phyloP scores from a whole-genome alignment of 1,140 invertebrate species.

The Callitettix versicolor region DNA sequence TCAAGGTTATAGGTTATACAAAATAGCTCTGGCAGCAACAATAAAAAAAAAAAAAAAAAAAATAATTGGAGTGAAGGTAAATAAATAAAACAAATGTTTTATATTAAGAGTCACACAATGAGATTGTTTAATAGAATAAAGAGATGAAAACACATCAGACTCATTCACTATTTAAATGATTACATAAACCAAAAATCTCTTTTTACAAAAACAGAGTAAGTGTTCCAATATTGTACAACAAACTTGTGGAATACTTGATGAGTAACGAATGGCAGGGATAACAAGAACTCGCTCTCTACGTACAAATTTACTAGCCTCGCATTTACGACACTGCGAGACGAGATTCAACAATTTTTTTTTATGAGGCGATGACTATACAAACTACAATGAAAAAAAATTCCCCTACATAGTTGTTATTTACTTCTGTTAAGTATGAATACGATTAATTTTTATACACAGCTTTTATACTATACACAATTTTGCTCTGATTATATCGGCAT shows the following conservation, averaged over 20 bases:
- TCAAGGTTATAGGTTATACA: too few relatives aligned
- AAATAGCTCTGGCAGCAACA: too few relatives aligned
- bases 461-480: slow-evolving; percentile 3
- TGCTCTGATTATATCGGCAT: background rate
- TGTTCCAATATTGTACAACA: slow-evolving; percentile 5
- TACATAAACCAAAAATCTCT: background rate
- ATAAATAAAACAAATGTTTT: too few relatives aligned
- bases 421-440: slow-evolving; percentile 8
- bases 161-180: slow-evolving; percentile 9
- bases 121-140: slow-evolving; percentile 17
- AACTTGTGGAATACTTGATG: slow-evolving; percentile 9
- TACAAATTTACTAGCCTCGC: background rate
- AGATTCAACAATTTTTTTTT: slow-evolving; percentile 2
- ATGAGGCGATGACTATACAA: slow-evolving; percentile 15
- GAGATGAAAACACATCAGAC: slow-evolving; percentile 12
- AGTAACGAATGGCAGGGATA: slow-evolving; percentile 14
- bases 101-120: slow-evolving; percentile 11
- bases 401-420: slow-evolving; percentile 3
- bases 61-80: too few relatives aligned
- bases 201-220: slow-evolving; percentile 3
- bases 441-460: slow-evolving; percentile 11
- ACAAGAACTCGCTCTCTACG: slow-evolving; percentile 2
- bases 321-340: background rate
- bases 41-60: too few relatives aligned
- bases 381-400: slow-evolving; percentile 16